Evolutionary conservation across 2,888 invertebrate genomes (phyloP).

Genomic region (Trichacis sp.): DNA sequence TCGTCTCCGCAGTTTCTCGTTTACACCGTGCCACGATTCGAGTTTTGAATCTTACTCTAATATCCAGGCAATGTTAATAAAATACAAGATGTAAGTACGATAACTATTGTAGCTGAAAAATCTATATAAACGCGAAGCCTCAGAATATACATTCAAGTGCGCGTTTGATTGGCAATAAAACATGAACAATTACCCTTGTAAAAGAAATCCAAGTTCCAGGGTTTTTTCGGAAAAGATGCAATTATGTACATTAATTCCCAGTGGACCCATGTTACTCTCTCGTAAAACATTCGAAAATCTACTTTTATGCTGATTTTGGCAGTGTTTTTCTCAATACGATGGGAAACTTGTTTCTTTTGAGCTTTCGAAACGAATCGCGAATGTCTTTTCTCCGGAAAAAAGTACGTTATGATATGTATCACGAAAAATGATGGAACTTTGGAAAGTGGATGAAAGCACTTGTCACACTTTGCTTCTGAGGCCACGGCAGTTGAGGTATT

Average conservation of each 20-base stretch:
- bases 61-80: slow-evolving; percentile 57
- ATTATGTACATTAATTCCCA: neutral
- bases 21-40: slow-evolving; percentile 29
- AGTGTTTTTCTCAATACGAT: neutral
- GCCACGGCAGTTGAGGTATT: slow-evolving; percentile 67
- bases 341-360: neutral
- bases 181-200: too few species aligned
- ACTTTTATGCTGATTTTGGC: neutral
- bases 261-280: neutral
- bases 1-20: slow-evolving; percentile 10
- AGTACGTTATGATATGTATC: neutral
- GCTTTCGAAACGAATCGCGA: neutral
- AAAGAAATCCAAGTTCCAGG: too few species aligned
- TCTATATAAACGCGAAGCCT: slow-evolving; percentile 62
- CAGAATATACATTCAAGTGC: slow-evolving; percentile 29
- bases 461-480: slow-evolving; percentile 50
- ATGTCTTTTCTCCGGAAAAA: neutral
- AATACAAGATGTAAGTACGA: slow-evolving; percentile 68
- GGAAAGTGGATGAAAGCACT: slow-evolving; percentile 23
- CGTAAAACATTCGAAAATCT: neutral
- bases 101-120: slow-evolving; percentile 67
- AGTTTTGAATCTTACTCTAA: slow-evolving; percentile 39
- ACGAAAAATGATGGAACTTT: neutral
- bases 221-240: too few species aligned
- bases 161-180: too few species aligned